phyloP scores from a whole-genome alignment of 2,888 invertebrate species.

The Calliopum simillimum region DNA sequence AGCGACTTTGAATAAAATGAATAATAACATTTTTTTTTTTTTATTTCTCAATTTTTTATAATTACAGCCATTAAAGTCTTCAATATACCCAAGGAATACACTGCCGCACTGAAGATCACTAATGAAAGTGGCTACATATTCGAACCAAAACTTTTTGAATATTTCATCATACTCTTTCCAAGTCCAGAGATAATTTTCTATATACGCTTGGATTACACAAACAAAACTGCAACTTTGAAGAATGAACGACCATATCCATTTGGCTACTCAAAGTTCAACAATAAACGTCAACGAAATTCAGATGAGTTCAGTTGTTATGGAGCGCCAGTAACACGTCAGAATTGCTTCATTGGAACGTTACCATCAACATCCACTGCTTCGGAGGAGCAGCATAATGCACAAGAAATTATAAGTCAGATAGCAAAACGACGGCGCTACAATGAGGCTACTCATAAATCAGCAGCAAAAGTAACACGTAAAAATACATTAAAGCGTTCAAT shows the following conservation, averaged over 20 bases:
- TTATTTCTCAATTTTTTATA: neutral
- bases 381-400: neutral
- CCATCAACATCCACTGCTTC: slow-evolving; percentile 35
- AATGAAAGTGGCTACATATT: slow-evolving; percentile 57
- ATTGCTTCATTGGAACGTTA: slow-evolving; percentile 60
- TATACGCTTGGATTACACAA: slow-evolving; percentile 53
- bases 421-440: slow-evolving; percentile 22
- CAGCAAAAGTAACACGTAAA: neutral
- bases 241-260: slow-evolving; percentile 21
- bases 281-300: slow-evolving; percentile 25
- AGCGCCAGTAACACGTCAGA: slow-evolving; percentile 60
- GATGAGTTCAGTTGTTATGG: slow-evolving; percentile 35
- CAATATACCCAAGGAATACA: slow-evolving; percentile 49
- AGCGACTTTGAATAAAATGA: neutral
- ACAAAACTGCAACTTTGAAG: slow-evolving; percentile 10
- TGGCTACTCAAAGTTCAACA: slow-evolving; percentile 29
- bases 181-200: slow-evolving; percentile 57
- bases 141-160: slow-evolving; percentile 56
- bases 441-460: slow-evolving; percentile 33
- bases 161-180: slow-evolving; percentile 60
- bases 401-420: slow-evolving; percentile 4
- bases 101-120: slow-evolving; percentile 53
- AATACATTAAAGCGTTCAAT: neutral
- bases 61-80: slow-evolving; percentile 48
- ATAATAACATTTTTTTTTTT: slow-evolving; percentile 19